These are phyloP conservation scores for Globodera rostochiensis DNA, from an alignment of 1,140 invertebrate species.

Conservation along the genomic window DNA sequence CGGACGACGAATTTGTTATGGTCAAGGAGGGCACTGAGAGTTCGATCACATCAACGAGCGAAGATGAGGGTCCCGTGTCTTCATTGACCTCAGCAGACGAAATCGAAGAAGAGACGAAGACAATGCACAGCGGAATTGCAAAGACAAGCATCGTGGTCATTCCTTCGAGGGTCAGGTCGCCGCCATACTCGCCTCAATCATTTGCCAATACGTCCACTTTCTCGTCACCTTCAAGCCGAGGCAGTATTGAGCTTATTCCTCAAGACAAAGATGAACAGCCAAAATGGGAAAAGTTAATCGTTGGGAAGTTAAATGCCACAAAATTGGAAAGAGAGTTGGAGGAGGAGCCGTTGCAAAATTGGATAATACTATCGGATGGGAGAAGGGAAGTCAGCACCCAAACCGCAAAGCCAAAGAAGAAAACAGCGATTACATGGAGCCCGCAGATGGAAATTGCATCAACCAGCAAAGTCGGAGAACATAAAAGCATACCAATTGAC, in stretches of 20 bases:
- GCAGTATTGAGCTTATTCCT: constrained; percentile 16
- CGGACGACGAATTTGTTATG: constrained; percentile 20
- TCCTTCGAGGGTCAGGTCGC: constrained; percentile 13
- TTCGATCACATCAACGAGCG: constrained; percentile 33
- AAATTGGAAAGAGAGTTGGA: constrained; percentile 12
- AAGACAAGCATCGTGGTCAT: constrained; percentile 13
- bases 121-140: not conserved
- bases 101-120: constrained; percentile 29
- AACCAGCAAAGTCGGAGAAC: constrained; percentile 12
- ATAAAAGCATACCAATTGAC: constrained; percentile 22
- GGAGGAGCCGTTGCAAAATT: constrained; percentile 26
- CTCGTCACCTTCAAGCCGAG: constrained; percentile 28
- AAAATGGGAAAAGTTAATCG: not conserved
- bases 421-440: constrained; percentile 8
- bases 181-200: constrained; percentile 24
- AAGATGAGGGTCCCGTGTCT: constrained; percentile 20
- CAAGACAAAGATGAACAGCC: not conserved
- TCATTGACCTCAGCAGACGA: constrained; percentile 17
- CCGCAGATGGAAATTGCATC: constrained; percentile 7
- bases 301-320: not conserved
- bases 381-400: constrained; percentile 22
- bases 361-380: constrained; percentile 20
- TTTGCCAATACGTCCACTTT: constrained; percentile 35
- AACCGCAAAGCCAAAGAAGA: constrained; percentile 3
- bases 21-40: constrained; percentile 33